Base-by-base conservation (phyloP, 2,888 invertebrate genomes). In the Dascillus cervinus region DNA sequence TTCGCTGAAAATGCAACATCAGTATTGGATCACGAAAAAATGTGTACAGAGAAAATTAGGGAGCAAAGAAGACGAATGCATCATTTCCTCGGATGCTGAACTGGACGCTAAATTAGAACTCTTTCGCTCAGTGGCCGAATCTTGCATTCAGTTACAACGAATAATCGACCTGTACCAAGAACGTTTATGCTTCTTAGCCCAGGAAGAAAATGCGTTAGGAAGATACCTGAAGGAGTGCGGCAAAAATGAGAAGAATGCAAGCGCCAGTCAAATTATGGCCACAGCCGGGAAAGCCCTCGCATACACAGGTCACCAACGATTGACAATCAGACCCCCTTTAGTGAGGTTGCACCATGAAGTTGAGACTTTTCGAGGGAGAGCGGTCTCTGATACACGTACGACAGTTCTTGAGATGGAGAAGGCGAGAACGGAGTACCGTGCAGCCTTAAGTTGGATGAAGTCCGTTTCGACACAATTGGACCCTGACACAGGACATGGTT, bases 11-110 rank as follows among this genome's bases (percentile, higher is more conserved):
- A 82, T 95, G 80, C 90, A 92, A 64, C 90, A 95, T 66, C 92
- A 94, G 50, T 97, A 90, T 66, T 98, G 96, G 96, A 86, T 96
- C 33, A 96, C 97, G 4, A 97, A 96, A 62, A 96, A 96, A 66
- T 83, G 88, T 34, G 84, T 97, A 24, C 78, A 90, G 46, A 76
- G 89, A 55, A 95, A 91, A 69, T 70, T 97, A 27, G 95, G 95
- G 15, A 86, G 88, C 51, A 96, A 96, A 69, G 96, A 98, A 69
- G 98, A 98, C 62, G 94, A 94, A 47, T 91, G 91, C 68, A 82
- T 99, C 44, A 82, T 95, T 12, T 83, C 96, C 8, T 95, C 95
- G 0, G 98, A 98, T 67, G 86, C 94, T 1, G 91, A 95, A 58
- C 71, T 98, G 14, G 98, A 98, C 68, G 85, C 96, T 3, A 98